Evolutionary conservation across 2,797 vertebrate genomes (phyloP).

Genomic region (Rhinichthys osculus): DNA sequence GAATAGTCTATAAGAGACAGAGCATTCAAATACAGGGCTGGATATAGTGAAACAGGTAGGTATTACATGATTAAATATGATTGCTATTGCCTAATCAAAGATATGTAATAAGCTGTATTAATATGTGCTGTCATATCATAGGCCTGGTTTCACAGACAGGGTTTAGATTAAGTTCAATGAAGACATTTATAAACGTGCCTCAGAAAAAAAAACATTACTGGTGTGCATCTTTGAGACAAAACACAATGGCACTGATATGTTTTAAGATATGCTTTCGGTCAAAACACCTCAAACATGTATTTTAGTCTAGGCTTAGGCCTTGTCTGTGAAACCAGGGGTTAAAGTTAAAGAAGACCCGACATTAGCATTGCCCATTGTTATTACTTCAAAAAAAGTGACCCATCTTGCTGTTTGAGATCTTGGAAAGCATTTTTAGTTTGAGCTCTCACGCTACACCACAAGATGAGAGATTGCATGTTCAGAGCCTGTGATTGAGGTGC

Average conservation of each 20-base stretch:
- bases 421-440: conserved; percentile 7
- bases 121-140: background rate
- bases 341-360: background rate
- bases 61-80: background rate
- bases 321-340: background rate
- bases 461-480: conserved; percentile 4
- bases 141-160: background rate
- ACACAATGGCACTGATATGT: background rate
- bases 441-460: conserved; percentile 13
- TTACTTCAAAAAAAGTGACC: background rate
- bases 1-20: background rate
- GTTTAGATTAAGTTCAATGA: background rate
- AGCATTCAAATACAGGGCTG: background rate
- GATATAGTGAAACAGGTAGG: conserved; percentile 15
- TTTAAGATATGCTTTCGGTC: background rate
- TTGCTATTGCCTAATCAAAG: background rate
- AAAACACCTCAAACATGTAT: no score
- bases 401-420: background rate
- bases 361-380: background rate
- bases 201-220: background rate
- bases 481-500: background rate
- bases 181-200: background rate
- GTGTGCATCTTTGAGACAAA: no score
- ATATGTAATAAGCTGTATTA: background rate
- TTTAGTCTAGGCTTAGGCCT: background rate